phyloP scores from a whole-genome alignment of 2,797 vertebrate species.

The Staurois parvus region DNA sequence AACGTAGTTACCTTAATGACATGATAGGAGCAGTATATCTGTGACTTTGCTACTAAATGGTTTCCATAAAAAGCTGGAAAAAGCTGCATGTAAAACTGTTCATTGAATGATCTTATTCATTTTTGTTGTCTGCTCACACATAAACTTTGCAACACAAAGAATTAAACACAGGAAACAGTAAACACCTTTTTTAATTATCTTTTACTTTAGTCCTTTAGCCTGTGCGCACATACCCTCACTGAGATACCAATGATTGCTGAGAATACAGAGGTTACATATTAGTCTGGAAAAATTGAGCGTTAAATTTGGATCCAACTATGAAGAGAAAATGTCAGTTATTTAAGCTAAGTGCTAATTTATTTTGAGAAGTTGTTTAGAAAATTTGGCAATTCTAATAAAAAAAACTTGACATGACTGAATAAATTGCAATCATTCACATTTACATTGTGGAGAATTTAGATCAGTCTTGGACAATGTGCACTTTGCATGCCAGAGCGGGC shows the following conservation, averaged over 20 bases:
- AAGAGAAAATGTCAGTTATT: not conserved
- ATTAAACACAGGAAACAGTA: not conserved
- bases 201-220: not conserved
- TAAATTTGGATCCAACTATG: not conserved
- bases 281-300: not conserved
- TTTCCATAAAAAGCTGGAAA: not conserved
- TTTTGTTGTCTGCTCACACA: not conserved
- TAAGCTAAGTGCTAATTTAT: not conserved
- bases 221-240: not conserved
- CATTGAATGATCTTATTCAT: no score
- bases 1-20: no score
- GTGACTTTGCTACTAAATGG: not conserved
- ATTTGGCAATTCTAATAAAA: not conserved
- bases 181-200: not conserved
- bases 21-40: not conserved
- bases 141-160: not conserved
- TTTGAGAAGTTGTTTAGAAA: not conserved
- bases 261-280: not conserved
- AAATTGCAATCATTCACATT: not conserved
- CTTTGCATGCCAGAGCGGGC: not conserved
- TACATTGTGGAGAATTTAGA: not conserved
- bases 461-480: not conserved
- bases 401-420: not conserved
- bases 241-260: no score
- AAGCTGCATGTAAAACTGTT: no score